A percentile compares a stretch with the other conserved stretches of the same genome.
phyloP scores from a whole-genome alignment of 2,113 vertebrate genomes.

The Chaetura pelagica region DNA sequence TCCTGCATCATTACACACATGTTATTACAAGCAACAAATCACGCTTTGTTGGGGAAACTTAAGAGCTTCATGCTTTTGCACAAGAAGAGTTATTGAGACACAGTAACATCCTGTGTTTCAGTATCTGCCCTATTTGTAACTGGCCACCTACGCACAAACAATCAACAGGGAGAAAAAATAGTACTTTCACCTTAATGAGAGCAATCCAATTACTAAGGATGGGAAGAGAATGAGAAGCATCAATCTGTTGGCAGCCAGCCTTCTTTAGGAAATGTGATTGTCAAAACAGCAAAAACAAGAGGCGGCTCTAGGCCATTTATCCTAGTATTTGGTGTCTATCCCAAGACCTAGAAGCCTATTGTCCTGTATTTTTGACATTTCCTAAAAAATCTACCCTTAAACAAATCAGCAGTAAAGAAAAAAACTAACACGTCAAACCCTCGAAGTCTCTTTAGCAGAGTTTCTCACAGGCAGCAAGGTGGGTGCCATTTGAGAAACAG shows the following conservation, averaged over 20 bases:
- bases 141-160: slow-evolving; percentile 55
- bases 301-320: slow-evolving; percentile 38
- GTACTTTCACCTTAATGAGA: slow-evolving; percentile 70
- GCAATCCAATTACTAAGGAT: slow-evolving; percentile 75
- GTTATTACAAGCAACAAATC: slow-evolving; percentile 51
- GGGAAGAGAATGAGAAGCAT: slow-evolving; percentile 70
- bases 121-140: slow-evolving; percentile 58
- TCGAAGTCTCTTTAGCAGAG: not conserved
- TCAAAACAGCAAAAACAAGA: slow-evolving; percentile 59
- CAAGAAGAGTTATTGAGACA: slow-evolving; percentile 18
- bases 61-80: not conserved
- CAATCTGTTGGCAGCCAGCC: slow-evolving; percentile 68
- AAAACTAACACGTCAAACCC: not conserved
- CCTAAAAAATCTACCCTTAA: not conserved
- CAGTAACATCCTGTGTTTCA: not conserved
- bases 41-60: slow-evolving; percentile 13
- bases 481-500: not conserved
- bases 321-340: not conserved
- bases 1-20: slow-evolving; percentile 35
- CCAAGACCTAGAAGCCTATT: not conserved
- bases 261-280: slow-evolving; percentile 52
- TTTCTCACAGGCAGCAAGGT: accelerated
- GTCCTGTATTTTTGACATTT: not conserved
- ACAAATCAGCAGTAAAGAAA: not conserved
- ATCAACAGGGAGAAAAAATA: slow-evolving; percentile 45